Conservation (phyloP, 2,113 vertebrate species). For the Chloropsis hardwickii region DNA sequence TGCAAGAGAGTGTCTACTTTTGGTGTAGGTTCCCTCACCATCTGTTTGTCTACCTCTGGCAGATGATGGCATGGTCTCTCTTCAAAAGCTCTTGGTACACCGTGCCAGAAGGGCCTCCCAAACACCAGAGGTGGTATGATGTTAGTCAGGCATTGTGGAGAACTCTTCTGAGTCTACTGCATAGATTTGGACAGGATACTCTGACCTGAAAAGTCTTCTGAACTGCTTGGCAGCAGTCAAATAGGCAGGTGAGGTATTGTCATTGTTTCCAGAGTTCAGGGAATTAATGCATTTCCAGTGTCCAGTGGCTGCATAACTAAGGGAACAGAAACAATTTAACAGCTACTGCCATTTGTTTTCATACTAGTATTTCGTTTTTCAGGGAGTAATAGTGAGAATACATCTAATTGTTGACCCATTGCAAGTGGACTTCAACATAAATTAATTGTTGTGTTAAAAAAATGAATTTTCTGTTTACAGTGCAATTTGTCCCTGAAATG, state of each 20-base stretch:
- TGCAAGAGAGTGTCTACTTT: background rate
- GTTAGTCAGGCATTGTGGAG: background rate
- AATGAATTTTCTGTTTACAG: slow-evolving; percentile 55
- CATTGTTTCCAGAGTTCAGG: background rate
- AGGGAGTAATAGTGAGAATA: background rate
- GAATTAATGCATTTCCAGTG: background rate
- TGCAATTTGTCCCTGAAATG: slow-evolving; percentile 46
- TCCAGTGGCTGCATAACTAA: background rate
- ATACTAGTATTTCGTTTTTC: background rate
- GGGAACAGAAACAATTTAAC: slow-evolving; percentile 1
- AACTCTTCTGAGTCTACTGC: background rate
- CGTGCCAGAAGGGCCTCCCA: background rate
- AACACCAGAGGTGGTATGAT: background rate
- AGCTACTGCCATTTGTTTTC: background rate
- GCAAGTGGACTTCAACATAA: slow-evolving; percentile 45
- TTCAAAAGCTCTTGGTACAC: background rate
- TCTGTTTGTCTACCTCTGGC: background rate
- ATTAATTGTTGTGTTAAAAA: slow-evolving; percentile 58
- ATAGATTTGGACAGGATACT: background rate
- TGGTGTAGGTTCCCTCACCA: background rate
- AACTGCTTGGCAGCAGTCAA: background rate
- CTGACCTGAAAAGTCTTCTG: background rate
- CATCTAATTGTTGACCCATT: slow-evolving; percentile 34
- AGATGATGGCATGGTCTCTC: background rate
- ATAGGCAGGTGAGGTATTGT: background rate